Conservation (phyloP, 2,888 invertebrate genomes). For the Catocala sponsa region DNA sequence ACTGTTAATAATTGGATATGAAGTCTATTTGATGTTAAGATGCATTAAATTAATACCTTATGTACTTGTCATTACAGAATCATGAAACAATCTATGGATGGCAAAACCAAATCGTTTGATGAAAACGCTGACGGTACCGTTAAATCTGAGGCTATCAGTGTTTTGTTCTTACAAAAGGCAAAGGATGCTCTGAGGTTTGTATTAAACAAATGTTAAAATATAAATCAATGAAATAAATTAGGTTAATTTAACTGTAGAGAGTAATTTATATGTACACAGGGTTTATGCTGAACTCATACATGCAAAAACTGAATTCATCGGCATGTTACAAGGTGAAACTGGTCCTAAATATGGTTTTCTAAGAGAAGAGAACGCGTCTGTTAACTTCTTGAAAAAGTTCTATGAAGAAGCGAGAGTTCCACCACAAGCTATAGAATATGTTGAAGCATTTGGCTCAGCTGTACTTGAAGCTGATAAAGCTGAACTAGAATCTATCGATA, state of each 20-base stretch:
- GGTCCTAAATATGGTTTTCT: slow-evolving; percentile 53
- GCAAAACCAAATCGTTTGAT: slow-evolving; percentile 95
- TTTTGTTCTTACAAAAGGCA: slow-evolving; percentile 90
- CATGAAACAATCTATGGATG: slow-evolving; percentile 90
- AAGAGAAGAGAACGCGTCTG: slow-evolving; percentile 47
- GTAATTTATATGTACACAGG: slow-evolving; percentile 51
- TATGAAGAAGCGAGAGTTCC: slow-evolving; percentile 88
- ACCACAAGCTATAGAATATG: slow-evolving; percentile 87
- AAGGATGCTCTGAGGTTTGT: slow-evolving; percentile 84
- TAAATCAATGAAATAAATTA: neutral
- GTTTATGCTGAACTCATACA: slow-evolving; percentile 90
- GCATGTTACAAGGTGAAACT: slow-evolving; percentile 54
- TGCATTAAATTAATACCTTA: neutral
- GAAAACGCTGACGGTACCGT: slow-evolving; percentile 91
- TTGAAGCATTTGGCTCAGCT: slow-evolving; percentile 90
- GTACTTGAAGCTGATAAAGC: slow-evolving; percentile 89
- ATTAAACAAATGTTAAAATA: slow-evolving; percentile 20
- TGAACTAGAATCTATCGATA: slow-evolving; percentile 88
- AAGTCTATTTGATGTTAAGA: no score
- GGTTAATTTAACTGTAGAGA: neutral
- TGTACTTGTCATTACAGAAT: slow-evolving; percentile 42
- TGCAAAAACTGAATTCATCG: slow-evolving; percentile 90
- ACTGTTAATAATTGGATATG: no score
- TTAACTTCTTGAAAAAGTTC: slow-evolving; percentile 57
- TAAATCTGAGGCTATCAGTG: slow-evolving; percentile 91